A percentile compares a stretch with the other conserved stretches of the same genome.
Evolutionary conservation across 2,797 vertebrate species (phyloP).

Genomic region (Jordanella pulchra): DNA sequence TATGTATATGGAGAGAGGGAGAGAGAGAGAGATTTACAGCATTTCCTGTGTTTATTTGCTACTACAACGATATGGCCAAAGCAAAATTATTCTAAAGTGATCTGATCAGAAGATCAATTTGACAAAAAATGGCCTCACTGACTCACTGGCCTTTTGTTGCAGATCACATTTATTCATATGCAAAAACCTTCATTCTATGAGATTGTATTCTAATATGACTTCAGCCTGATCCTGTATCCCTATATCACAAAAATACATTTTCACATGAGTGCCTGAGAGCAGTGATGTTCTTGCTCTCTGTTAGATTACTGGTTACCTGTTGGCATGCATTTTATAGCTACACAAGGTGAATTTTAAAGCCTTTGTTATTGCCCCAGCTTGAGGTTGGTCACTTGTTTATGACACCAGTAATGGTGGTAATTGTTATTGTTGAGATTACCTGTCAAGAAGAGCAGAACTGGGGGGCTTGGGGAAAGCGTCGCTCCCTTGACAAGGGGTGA

Average conservation of each 20-base stretch:
- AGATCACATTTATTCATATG: conserved; percentile 19
- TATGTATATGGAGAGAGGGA: no score
- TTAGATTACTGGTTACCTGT: conserved; percentile 94
- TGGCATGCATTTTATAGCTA: conserved; percentile 92
- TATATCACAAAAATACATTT: conserved; percentile 14
- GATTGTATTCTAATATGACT: conserved; percentile 30
- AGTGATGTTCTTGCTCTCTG: conserved; percentile 43
- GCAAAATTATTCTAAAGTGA: conserved; percentile 50
- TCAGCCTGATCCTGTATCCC: conserved; percentile 9
- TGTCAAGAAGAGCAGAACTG: conserved; percentile 86
- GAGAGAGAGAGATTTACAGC: no score
- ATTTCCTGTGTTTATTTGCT: conserved; percentile 32
- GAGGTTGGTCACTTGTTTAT: conserved; percentile 94
- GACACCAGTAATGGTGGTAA: conserved; percentile 99
- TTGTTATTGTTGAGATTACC: conserved; percentile 99
- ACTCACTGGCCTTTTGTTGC: conserved; percentile 1
- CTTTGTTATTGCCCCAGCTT: conserved; percentile 93
- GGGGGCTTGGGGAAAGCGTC: conserved; percentile 87
- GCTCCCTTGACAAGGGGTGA: conserved; percentile 98
- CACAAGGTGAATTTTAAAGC: conserved; percentile 89
- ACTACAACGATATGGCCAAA: conserved; percentile 43
- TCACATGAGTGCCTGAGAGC: neutral
- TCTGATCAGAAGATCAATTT: neutral
- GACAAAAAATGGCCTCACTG: conserved; percentile 15
- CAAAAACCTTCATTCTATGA: neutral